phyloP scores from a whole-genome alignment of 2,113 vertebrate genomes.

The Oxyura jamaicensis region DNA sequence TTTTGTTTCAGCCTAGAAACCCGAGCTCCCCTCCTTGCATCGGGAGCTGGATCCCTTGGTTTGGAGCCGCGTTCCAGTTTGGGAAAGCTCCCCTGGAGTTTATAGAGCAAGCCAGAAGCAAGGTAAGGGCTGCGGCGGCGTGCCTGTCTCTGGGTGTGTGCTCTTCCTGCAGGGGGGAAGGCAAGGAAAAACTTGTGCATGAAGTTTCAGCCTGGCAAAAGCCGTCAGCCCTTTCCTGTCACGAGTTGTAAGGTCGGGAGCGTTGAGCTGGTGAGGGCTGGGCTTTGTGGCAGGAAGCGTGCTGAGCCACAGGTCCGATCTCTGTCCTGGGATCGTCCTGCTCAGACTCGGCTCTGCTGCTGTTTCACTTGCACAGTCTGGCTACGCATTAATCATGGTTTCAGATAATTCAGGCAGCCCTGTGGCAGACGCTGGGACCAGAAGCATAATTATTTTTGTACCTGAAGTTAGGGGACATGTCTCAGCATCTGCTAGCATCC shows the following conservation, averaged over 20 bases:
- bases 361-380: neutral
- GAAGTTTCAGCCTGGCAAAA: neutral
- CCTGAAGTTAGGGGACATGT: neutral
- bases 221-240: neutral
- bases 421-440: neutral
- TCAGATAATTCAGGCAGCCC: neutral
- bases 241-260: neutral
- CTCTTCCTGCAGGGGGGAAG: neutral
- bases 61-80: slow-evolving; percentile 81
- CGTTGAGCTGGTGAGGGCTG: neutral
- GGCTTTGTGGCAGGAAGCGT: fast-evolving
- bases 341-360: neutral
- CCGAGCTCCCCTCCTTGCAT: slow-evolving; percentile 75
- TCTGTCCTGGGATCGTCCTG: neutral
- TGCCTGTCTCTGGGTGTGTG: neutral
- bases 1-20: slow-evolving; percentile 53
- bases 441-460: neutral
- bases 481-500: neutral
- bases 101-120: slow-evolving; percentile 77
- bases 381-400: neutral
- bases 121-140: slow-evolving; percentile 66
- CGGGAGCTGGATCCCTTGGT: slow-evolving; percentile 84
- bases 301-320: neutral
- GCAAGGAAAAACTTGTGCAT: neutral
- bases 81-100: slow-evolving; percentile 83